Base-by-base conservation (phyloP, 2,797 vertebrate genomes). In the Trichosurus vulpecula region DNA sequence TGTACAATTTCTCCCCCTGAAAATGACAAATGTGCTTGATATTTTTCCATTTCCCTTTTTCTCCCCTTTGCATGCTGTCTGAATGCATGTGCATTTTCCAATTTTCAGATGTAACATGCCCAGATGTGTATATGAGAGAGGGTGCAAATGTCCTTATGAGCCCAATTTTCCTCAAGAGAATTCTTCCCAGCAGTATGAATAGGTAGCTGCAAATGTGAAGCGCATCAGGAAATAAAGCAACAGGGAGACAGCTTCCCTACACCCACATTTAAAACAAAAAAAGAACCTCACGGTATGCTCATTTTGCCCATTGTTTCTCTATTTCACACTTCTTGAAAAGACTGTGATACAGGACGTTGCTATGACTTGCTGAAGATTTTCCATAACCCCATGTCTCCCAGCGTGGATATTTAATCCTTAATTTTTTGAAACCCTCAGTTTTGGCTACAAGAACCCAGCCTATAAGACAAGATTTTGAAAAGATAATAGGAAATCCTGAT, bases 31-130 rank as follows among this genome's bases (percentile, higher is more conserved):
- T 87, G 92, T 92, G 66, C 47, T 94, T 54, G 53, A 90, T 0
- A 2, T 97, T 87, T 97, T 96, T 90, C 54, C 47, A 25, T 89
- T 94, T 89, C 97, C 52, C 3, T 95, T 94, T 97, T 97, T 47
- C 9, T 87, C 74, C 74, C 74, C 74, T 81, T 92, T 53, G 93
- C 81, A 93, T 95, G 93, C 94, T 94, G 66, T 94, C 93, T 93
- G 95, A 94, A 96, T 90, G 91, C 74, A 96, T 91, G 95, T 96
- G 95, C 55, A 87, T 96, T 97, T 97, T 96, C 91, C 94, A 97
- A 41, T 98, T 98, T 97, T 97, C 96, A 97, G 96, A 95, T 94
- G 90, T 91, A 95, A 96, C 96, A 95, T 96, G 96, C 93, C 97
- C 94, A 98, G 97, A 97, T 97, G 94, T 95, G 95, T 96, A 66